Conservation (phyloP, 1,140 invertebrate genomes). For the Papilio polytes region DNA sequence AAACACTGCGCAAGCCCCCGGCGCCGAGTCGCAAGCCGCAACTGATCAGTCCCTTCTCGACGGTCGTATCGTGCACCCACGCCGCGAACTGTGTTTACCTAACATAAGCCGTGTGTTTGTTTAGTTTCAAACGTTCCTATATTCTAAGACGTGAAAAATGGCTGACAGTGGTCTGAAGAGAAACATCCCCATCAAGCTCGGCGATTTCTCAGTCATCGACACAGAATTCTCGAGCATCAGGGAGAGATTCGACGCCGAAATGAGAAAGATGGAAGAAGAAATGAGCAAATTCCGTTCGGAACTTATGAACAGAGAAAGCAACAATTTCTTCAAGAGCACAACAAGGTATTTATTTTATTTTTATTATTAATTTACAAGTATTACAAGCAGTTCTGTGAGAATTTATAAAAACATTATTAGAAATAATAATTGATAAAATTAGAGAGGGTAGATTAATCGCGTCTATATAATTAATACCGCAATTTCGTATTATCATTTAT, state of each 20-base stretch:
- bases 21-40: slow-evolving; percentile 74
- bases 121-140: slow-evolving; percentile 74
- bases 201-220: slow-evolving; percentile 97
- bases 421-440: slow-evolving; percentile 10
- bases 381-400: neutral
- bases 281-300: slow-evolving; percentile 98
- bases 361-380: slow-evolving; percentile 31
- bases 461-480: neutral
- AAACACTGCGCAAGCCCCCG: slow-evolving; percentile 83
- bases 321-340: slow-evolving; percentile 94
- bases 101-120: slow-evolving; percentile 75
- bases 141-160: slow-evolving; percentile 84
- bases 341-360: slow-evolving; percentile 87
- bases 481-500: slow-evolving; percentile 1
- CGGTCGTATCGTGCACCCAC: slow-evolving; percentile 70
- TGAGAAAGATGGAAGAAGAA: slow-evolving; percentile 99
- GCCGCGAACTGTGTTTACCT: slow-evolving; percentile 78
- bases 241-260: slow-evolving; percentile 97
- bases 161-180: slow-evolving; percentile 91
- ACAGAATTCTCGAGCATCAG: slow-evolving; percentile 98
- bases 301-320: slow-evolving; percentile 95
- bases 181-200: slow-evolving; percentile 96
- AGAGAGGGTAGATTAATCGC: neutral
- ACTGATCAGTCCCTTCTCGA: slow-evolving; percentile 79
- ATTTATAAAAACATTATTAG: neutral